A percentile compares a stretch with the other conserved stretches of the same genome.
phyloP scores from a whole-genome alignment of 2,888 invertebrate genomes.

The Epirrita christyi region DNA sequence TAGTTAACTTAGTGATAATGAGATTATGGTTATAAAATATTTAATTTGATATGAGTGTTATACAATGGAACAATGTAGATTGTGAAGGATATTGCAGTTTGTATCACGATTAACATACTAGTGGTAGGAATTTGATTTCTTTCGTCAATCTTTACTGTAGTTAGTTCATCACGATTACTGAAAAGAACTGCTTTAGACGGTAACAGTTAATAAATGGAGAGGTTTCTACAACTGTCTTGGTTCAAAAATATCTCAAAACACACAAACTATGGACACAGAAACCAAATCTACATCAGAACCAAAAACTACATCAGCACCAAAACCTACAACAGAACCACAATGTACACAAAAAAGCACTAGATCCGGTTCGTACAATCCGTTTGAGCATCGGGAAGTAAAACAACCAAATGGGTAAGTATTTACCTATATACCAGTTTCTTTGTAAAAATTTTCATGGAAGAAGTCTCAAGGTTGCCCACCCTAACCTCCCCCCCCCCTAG shows the following conservation, averaged over 20 bases:
- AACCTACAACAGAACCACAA: background rate
- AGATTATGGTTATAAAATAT: slow-evolving; percentile 39
- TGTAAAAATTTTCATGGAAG: background rate
- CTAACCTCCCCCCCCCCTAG: too few species aligned
- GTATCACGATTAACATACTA: too few species aligned
- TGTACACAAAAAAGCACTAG: background rate
- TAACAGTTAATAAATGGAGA: background rate
- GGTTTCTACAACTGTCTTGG: background rate
- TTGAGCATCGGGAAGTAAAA: slow-evolving; percentile 23
- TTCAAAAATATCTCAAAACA: background rate
- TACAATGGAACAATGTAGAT: background rate
- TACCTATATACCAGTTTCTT: background rate
- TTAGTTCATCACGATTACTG: too few species aligned
- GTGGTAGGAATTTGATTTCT: too few species aligned
- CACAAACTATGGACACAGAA: background rate
- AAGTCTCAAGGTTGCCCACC: background rate
- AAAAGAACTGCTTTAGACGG: background rate
- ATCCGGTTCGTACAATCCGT: background rate
- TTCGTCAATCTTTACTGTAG: too few species aligned
- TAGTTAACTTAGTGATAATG: slow-evolving; percentile 27
- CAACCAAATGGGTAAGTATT: slow-evolving; percentile 72
- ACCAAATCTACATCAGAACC: background rate
- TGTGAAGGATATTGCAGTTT: too few species aligned
- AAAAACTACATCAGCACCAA: too few species aligned
- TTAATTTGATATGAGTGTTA: slow-evolving; percentile 23